Conservation (phyloP, 1,140 invertebrate species). For the Phortica variegata region DNA sequence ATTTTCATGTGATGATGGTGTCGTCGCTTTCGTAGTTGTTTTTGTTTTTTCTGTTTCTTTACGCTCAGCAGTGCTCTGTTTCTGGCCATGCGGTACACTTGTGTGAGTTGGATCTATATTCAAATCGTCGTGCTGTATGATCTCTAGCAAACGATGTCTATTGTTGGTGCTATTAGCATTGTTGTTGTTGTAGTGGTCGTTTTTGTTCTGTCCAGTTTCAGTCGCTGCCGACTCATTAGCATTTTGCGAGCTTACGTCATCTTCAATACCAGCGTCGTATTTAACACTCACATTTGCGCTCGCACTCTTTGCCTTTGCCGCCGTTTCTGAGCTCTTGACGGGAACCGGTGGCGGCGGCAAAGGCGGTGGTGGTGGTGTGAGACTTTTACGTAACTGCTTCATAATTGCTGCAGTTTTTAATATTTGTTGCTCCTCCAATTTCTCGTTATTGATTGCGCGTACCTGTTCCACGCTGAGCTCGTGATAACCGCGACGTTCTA, state of each 20-base stretch:
- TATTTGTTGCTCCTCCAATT: slow-evolving; percentile 40
- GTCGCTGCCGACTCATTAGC: slow-evolving; percentile 17
- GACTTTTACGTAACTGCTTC: slow-evolving; percentile 53
- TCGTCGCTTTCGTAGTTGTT: slow-evolving; percentile 3
- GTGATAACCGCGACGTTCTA: slow-evolving; percentile 65
- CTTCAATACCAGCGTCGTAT: slow-evolving; percentile 23
- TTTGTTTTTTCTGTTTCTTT: too few relatives aligned
- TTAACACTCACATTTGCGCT: slow-evolving; percentile 8
- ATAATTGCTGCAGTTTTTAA: slow-evolving; percentile 45
- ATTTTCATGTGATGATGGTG: slow-evolving; percentile 50
- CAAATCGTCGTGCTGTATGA: slow-evolving; percentile 59
- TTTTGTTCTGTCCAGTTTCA: background rate
- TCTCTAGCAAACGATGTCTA: slow-evolving; percentile 59
- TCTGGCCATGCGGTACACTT: background rate
- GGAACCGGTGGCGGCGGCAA: slow-evolving; percentile 43
- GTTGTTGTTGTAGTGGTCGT: slow-evolving; percentile 1
- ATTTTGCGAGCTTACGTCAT: slow-evolving; percentile 48
- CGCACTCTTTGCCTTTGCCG: slow-evolving; percentile 37
- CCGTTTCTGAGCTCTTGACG: slow-evolving; percentile 43
- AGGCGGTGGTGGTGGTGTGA: slow-evolving; percentile 35
- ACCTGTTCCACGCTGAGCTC: slow-evolving; percentile 54
- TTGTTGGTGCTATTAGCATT: too few relatives aligned
- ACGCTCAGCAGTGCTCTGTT: too few relatives aligned
- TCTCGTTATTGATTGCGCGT: slow-evolving; percentile 30
- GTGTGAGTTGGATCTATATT: background rate